Conservation (phyloP, 2,888 invertebrate genomes). For the Tipula unca region DNA sequence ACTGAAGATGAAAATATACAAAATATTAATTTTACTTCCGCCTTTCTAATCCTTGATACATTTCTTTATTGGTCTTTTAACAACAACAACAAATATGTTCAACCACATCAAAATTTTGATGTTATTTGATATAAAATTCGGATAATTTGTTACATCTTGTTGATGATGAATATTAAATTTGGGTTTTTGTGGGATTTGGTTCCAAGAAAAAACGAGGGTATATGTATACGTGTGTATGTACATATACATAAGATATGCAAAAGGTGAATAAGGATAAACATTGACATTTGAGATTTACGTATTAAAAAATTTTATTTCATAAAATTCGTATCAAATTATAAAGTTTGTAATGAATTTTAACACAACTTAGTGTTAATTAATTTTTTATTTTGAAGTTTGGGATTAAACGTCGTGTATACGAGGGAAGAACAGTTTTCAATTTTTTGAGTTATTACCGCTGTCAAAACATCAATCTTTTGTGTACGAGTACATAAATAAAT, state of each 20-base stretch:
- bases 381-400: background rate
- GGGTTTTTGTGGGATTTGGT: background rate
- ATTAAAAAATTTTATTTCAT: background rate
- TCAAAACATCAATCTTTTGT: background rate
- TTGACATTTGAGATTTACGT: background rate
- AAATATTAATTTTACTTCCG: slow-evolving; percentile 8
- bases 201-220: background rate
- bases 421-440: background rate
- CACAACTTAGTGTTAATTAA: background rate
- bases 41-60: background rate
- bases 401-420: too few relatives aligned
- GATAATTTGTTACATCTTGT: background rate
- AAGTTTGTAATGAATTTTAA: background rate
- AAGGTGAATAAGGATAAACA: background rate
- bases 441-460: background rate
- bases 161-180: slow-evolving; percentile 4
- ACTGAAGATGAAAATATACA: background rate
- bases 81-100: background rate
- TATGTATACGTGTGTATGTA: background rate
- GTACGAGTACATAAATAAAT: background rate
- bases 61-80: background rate
- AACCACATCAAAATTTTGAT: background rate
- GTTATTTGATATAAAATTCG: slow-evolving; percentile 14
- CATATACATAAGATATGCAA: background rate
- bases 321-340: background rate